Conservation (phyloP, 1,140 invertebrate genomes). For the Pomacea maculata region DNA sequence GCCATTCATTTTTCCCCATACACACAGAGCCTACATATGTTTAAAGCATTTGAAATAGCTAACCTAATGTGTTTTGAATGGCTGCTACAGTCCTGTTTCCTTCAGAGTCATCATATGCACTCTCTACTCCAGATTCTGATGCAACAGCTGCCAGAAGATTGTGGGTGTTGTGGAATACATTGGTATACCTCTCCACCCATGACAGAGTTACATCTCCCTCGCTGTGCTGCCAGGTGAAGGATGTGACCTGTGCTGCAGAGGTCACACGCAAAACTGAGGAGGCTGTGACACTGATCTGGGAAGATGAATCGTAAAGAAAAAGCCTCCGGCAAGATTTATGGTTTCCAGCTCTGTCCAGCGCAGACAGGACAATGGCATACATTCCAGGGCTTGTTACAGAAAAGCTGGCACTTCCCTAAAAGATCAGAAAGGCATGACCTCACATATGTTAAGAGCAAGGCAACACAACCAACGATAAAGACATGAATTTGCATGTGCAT, state of each 20-base stretch:
- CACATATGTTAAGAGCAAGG: neutral
- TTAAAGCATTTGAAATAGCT: neutral
- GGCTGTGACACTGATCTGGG: slow-evolving; percentile 12
- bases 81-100: slow-evolving; percentile 24
- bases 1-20: neutral
- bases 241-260: slow-evolving; percentile 24
- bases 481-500: neutral
- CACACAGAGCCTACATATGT: too few species aligned
- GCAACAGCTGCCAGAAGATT: slow-evolving; percentile 31
- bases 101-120: slow-evolving; percentile 35
- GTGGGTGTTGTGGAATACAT: slow-evolving; percentile 26
- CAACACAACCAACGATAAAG: neutral
- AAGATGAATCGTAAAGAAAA: slow-evolving; percentile 29
- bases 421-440: neutral
- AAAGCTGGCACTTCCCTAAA: slow-evolving; percentile 20
- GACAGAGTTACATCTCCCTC: slow-evolving; percentile 17
- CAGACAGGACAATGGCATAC: slow-evolving; percentile 32
- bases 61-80: slow-evolving; percentile 33
- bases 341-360: slow-evolving; percentile 39
- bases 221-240: slow-evolving; percentile 23
- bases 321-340: slow-evolving; percentile 28
- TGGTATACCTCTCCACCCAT: slow-evolving; percentile 33
- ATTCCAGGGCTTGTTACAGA: slow-evolving; percentile 25
- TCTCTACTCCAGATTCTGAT: slow-evolving; percentile 3
- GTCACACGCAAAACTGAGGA: slow-evolving; percentile 17